phyloP scores from a whole-genome alignment of 1,140 invertebrate species.

The Ganaspis sp. region DNA sequence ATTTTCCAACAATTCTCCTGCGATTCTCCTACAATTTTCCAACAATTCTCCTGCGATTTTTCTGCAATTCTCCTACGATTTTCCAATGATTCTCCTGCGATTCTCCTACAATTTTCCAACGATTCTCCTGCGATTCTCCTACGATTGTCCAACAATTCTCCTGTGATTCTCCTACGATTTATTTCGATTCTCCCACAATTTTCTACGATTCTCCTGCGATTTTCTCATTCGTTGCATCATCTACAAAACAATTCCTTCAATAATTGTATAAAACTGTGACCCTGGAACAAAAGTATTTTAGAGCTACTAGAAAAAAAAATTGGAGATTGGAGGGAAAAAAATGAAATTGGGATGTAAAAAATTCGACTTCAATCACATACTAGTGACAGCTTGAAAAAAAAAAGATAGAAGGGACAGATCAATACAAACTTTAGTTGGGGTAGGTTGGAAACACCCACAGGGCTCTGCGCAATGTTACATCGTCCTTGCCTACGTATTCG shows the following conservation, averaged over 20 bases:
- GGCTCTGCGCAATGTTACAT: conserved; percentile 19
- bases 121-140: too few species aligned
- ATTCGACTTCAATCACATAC: background rate
- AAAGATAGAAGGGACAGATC: conserved; percentile 34
- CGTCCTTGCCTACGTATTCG: conserved; percentile 16
- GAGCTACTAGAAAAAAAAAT: background rate
- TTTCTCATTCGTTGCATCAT: too few species aligned
- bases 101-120: too few species aligned
- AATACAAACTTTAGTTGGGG: conserved; percentile 49
- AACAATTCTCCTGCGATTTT: too few species aligned
- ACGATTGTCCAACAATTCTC: too few species aligned
- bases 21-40: too few species aligned
- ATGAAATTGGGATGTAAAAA: background rate
- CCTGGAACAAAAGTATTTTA: background rate
- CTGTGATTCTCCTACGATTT: too few species aligned
- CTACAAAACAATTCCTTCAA: background rate
- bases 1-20: too few species aligned
- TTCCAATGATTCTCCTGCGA: too few species aligned
- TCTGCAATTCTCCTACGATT: too few species aligned
- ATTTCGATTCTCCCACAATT: background rate
- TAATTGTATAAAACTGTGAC: too few species aligned
- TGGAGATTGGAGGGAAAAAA: background rate
- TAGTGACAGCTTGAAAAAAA: background rate
- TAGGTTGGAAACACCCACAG: conserved; percentile 43
- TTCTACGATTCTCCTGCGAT: conserved; percentile 33